A percentile compares a stretch with the other conserved stretches of the same genome.
These are phyloP conservation scores for Eulithis testata DNA, from an alignment of 2,888 invertebrate species.

Conservation along the genomic window DNA sequence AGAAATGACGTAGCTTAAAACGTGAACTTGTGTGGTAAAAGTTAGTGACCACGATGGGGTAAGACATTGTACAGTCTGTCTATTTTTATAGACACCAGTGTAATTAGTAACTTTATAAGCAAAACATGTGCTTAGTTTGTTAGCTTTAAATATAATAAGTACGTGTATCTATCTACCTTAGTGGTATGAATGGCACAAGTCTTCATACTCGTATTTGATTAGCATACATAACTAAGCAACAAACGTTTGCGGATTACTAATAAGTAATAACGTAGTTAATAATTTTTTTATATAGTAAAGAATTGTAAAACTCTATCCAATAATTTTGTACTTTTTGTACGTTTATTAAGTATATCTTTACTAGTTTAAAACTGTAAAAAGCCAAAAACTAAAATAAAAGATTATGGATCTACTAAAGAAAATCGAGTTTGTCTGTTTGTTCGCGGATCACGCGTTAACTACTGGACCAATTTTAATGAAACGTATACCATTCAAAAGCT, in stretches of 20 bases:
- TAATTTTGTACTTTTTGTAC: too few relatives aligned
- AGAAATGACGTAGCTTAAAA: not conserved
- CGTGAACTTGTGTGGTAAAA: not conserved
- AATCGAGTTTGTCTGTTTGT: too few relatives aligned
- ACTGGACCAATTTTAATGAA: too few relatives aligned
- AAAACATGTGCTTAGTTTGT: slow-evolving; percentile 22
- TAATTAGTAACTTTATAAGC: slow-evolving; percentile 20
- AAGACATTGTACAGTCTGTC: not conserved
- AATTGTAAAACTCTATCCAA: slow-evolving; percentile 14
- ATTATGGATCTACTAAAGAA: too few relatives aligned
- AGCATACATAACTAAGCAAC: slow-evolving; percentile 61
- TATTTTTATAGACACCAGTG: slow-evolving; percentile 10
- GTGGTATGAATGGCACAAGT: slow-evolving; percentile 51
- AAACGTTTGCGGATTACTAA: slow-evolving; percentile 53
- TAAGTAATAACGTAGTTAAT: slow-evolving; percentile 44
- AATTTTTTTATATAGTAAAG: slow-evolving; percentile 33
- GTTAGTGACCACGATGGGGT: too few relatives aligned
- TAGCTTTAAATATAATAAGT: slow-evolving; percentile 28
- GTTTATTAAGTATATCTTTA: too few relatives aligned
- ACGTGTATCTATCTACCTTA: slow-evolving; percentile 1
- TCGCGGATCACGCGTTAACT: too few relatives aligned
- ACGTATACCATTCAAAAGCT: too few relatives aligned
- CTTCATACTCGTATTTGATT: slow-evolving; percentile 57
- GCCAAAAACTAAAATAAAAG: too few relatives aligned
- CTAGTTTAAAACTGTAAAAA: too few relatives aligned